Percentiles rank a stretch among this genome's conserved stretches.
Conservation (phyloP, 2,888 invertebrate genomes). For the Chorisops tibialis region DNA sequence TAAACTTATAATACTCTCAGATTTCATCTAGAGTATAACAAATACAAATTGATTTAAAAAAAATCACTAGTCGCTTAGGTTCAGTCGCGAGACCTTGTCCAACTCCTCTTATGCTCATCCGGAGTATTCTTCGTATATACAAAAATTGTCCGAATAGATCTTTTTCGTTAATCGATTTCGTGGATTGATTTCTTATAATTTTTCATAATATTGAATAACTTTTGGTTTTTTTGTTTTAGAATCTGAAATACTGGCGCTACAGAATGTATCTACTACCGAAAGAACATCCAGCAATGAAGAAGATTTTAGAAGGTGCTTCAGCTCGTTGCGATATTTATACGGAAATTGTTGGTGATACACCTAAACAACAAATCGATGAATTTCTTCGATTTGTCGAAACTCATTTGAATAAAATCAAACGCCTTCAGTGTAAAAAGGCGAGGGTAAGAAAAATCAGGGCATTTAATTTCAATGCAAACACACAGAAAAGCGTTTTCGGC, state of each 20-base stretch:
- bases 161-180: too few relatives aligned
- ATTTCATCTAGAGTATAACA: too few relatives aligned
- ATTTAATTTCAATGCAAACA: not conserved
- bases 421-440: constrained; percentile 68
- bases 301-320: constrained; percentile 69
- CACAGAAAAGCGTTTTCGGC: too few relatives aligned
- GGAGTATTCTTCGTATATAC: too few relatives aligned
- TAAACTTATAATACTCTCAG: too few relatives aligned
- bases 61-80: too few relatives aligned
- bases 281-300: constrained; percentile 73
- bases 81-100: too few relatives aligned
- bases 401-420: constrained; percentile 84
- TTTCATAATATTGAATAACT: too few relatives aligned
- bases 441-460: constrained; percentile 62
- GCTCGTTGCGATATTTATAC: constrained; percentile 81
- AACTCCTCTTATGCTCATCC: too few relatives aligned
- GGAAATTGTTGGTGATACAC: constrained; percentile 54
- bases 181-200: too few relatives aligned
- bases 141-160: too few relatives aligned
- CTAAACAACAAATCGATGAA: constrained; percentile 62
- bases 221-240: constrained; percentile 53
- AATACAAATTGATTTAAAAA: too few relatives aligned
- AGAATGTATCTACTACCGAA: constrained; percentile 83
- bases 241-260: constrained; percentile 87
- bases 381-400: constrained; percentile 81